Evolutionary conservation across 2,888 invertebrate genomes (phyloP), one percentile per base, ranked within the genome.

Genomic region (Agapostemon virescens): DNA sequence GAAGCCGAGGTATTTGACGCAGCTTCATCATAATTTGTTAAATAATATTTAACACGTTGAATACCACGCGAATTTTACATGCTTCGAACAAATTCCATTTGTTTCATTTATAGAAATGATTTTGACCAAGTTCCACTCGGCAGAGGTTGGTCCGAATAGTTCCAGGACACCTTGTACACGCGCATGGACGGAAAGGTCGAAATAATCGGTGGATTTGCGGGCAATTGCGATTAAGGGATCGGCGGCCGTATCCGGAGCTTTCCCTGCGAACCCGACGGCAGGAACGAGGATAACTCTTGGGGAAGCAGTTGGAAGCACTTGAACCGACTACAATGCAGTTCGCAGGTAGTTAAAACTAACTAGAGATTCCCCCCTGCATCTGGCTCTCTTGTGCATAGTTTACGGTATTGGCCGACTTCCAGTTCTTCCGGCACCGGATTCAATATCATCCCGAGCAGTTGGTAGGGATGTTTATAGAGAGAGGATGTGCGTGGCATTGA

Each of bases 311-410:
- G 73, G 79, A 66, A 79, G 67, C 67, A 63, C 79, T 81, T 74
- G 70, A 74, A 71, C 36, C 45, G 63, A 40, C 55, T 71, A 71
- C 70, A 74, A 74, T 64, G 64, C 79, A 74, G 79, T 81, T 81
- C 79, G 71, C 81, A 49, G 74, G 69, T 74, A 81, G 79, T 81
- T 81, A 74, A 79, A 81, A 79, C 81, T 71, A 81, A 79, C 80
- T 75, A 63, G 81, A 64, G 74, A 79, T 74, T 74, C 74, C n/a
- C 79, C 9, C 26, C 52, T 38, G 45, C 63, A 38, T 63, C 68
- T 71, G 38, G 63, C 38, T 40, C 75, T 42, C 49, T 40, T 61
- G 70, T 55, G 74, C 70, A 71, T 74, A 79, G 81, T 79, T 81
- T 69, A 71, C 80, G 26, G 30, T 70, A 74, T 81, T 81, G 81